Evolutionary conservation across 2,797 vertebrate genomes (phyloP).

Genomic region (Macropodus opercularis): DNA sequence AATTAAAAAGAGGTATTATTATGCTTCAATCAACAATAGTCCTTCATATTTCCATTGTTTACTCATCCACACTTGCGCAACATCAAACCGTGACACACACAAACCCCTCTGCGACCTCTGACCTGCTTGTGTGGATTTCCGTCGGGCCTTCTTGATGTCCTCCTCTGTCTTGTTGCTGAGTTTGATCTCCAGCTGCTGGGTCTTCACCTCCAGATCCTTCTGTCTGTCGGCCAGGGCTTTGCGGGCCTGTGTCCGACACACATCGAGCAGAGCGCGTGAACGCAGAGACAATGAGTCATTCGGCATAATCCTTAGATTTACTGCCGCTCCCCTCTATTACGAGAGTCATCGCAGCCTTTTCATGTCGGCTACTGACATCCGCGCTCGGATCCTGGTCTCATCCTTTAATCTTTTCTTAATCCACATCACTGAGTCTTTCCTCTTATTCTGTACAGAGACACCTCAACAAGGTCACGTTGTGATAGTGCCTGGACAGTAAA

Average conservation of each 20-base stretch:
- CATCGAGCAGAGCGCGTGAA: conserved; percentile 7
- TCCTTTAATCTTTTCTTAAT: conserved; percentile 51
- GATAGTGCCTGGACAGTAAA: conserved; percentile 32
- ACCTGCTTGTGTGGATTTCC: conserved; percentile 99
- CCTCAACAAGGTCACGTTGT: conserved; percentile 16
- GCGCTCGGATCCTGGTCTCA: conserved; percentile 15
- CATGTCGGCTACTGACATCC: conserved; percentile 29
- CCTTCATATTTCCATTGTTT: too few species aligned
- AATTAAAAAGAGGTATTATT: too few species aligned
- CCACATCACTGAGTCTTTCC: conserved; percentile 27
- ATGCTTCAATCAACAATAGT: too few species aligned
- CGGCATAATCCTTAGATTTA: conserved; percentile 46
- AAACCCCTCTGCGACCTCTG: too few species aligned
- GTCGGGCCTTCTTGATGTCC: conserved; percentile 95
- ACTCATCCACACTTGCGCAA: too few species aligned
- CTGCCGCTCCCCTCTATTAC: conserved; percentile 35
- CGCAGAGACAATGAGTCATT: conserved; percentile 47
- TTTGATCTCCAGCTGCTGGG: conserved; percentile 96
- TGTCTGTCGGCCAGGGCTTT: conserved; percentile 95
- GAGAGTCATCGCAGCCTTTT: conserved; percentile 46
- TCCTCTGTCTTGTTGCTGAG: conserved; percentile 98
- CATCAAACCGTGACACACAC: too few species aligned
- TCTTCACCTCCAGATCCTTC: conserved; percentile 97
- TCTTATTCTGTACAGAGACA: conserved; percentile 6
- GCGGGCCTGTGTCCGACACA: conserved; percentile 83